phyloP scores from a whole-genome alignment of 2,888 invertebrate species.

The Podabrus alpinus region DNA sequence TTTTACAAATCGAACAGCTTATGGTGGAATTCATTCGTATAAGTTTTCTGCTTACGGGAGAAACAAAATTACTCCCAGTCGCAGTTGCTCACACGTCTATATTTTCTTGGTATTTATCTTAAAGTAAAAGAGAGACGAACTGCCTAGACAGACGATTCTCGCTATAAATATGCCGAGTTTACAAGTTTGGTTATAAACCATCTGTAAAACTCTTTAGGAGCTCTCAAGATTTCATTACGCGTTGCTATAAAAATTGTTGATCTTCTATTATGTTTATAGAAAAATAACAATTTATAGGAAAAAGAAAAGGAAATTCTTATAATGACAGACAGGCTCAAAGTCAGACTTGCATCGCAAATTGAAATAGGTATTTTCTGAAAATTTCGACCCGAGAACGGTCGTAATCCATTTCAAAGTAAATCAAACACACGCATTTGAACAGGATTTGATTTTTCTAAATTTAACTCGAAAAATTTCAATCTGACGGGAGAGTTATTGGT shows the following conservation, averaged over 20 bases:
- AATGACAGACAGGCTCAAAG: not conserved
- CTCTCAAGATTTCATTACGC: too few relatives aligned
- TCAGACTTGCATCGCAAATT: not conserved
- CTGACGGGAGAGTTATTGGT: not conserved
- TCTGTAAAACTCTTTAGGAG: not conserved
- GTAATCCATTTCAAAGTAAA: not conserved
- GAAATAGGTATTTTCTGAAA: not conserved
- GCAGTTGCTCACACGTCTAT: too few relatives aligned
- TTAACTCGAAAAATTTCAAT: not conserved
- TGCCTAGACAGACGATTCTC: too few relatives aligned
- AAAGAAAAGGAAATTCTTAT: not conserved
- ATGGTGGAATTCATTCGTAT: too few relatives aligned
- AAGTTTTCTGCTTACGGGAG: too few relatives aligned
- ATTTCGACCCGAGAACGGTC: not conserved
- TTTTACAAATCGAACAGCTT: too few relatives aligned
- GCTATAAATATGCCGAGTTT: too few relatives aligned
- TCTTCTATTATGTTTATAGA: too few relatives aligned
- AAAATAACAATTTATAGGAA: too few relatives aligned
- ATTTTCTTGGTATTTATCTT: too few relatives aligned
- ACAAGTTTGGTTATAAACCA: not conserved
- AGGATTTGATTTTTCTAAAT: not conserved
- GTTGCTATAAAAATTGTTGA: not conserved
- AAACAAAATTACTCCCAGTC: too few relatives aligned
- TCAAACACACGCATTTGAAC: not conserved
- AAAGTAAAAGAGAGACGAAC: too few relatives aligned